Conservation (phyloP, 2,797 vertebrate species). For the Alcedo atthis region DNA sequence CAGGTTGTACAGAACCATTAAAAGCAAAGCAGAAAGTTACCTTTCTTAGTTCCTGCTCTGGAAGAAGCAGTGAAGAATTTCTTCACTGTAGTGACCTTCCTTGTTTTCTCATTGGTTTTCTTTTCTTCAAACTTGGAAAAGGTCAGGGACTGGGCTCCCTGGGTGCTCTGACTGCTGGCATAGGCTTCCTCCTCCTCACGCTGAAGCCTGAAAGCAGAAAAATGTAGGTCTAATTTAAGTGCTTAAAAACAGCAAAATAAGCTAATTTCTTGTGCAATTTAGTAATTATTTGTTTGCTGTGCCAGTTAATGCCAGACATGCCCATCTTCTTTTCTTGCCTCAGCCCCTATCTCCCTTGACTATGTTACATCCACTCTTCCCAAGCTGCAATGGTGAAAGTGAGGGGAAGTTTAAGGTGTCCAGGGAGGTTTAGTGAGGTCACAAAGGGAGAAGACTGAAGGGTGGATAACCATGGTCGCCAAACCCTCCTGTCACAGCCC, state of each 20-base stretch:
- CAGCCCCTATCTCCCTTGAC: not conserved
- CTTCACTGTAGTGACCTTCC: slow-evolving; percentile 97
- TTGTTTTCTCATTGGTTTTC: slow-evolving; percentile 96
- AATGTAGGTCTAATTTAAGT: not conserved
- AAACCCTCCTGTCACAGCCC: not conserved
- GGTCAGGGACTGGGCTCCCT: slow-evolving; percentile 84
- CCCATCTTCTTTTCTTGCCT: not conserved
- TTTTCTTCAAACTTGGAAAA: slow-evolving; percentile 99
- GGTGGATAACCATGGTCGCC: not conserved
- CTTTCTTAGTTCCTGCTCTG: slow-evolving; percentile 91
- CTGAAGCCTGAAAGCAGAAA: slow-evolving; percentile 84
- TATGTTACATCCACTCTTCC: not conserved
- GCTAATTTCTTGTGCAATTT: not conserved
- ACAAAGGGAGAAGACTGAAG: not conserved
- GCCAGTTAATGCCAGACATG: not conserved
- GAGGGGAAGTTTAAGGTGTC: not conserved
- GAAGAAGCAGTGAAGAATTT: slow-evolving; percentile 98
- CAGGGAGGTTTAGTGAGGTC: not conserved
- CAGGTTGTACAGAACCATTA: not conserved
- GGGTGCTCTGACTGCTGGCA: slow-evolving; percentile 88
- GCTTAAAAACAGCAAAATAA: not conserved
- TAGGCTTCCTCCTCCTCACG: slow-evolving; percentile 96
- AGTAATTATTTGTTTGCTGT: not conserved
- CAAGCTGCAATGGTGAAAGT: not conserved
- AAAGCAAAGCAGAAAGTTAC: slow-evolving; percentile 72